Evolutionary conservation across 2,113 vertebrate genomes (phyloP).

Genomic region (Lophochroa leadbeateri): DNA sequence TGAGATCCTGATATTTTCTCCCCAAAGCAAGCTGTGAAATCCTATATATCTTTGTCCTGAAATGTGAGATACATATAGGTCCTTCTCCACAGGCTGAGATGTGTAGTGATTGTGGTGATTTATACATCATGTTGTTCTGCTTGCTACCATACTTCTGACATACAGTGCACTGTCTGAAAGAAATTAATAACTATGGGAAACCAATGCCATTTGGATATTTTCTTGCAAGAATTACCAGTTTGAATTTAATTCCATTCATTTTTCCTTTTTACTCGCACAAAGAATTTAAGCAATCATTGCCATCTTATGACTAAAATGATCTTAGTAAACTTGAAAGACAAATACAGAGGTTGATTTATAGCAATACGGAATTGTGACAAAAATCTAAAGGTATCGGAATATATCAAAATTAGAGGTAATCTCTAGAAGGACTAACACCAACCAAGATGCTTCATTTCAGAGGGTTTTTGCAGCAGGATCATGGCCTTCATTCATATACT

Average conservation of each 20-base stretch:
- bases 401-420: not conserved
- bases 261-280: conserved; percentile 23
- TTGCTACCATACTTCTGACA: not conserved
- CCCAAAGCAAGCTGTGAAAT: not conserved
- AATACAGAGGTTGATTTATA: not conserved
- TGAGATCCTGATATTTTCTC: not conserved
- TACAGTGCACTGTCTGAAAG: not conserved
- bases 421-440: not conserved
- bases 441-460: not conserved
- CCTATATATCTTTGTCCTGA: not conserved
- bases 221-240: not conserved
- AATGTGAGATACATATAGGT: not conserved
- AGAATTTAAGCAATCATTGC: not conserved
- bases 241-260: not conserved
- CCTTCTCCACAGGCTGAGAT: not conserved
- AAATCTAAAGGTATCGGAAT: not conserved
- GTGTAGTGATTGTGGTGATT: not conserved
- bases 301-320: not conserved
- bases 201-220: not conserved
- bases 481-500: not conserved
- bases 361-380: not conserved
- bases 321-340: conserved; percentile 37
- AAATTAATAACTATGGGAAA: not conserved
- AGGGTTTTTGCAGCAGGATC: not conserved
- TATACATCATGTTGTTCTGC: not conserved